A percentile compares a stretch with the other conserved stretches of the same genome.
Conservation (phyloP, 2,888 invertebrate species). For the Drosophila imparisetae region DNA sequence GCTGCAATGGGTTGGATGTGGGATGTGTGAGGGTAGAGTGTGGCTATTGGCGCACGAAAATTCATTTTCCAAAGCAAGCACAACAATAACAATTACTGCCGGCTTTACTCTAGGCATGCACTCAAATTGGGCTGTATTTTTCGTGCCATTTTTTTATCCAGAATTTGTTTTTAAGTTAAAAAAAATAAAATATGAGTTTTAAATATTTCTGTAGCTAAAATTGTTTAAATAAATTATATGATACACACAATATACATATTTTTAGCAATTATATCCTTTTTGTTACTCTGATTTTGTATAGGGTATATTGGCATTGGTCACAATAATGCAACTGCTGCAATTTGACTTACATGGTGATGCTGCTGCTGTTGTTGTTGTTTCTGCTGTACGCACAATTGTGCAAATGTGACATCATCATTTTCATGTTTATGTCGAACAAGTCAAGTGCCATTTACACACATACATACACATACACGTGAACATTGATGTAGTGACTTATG, state of each 20-base stretch:
- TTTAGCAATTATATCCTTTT: neutral
- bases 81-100: constrained; percentile 73
- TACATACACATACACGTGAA: constrained; percentile 18
- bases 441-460: constrained; percentile 73
- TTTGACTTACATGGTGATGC: constrained; percentile 41
- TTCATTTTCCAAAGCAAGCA: constrained; percentile 63
- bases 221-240: neutral
- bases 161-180: neutral
- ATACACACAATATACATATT: neutral
- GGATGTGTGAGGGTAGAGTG: neutral
- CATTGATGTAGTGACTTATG: constrained; percentile 28
- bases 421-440: constrained; percentile 80
- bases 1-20: neutral
- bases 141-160: neutral
- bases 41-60: constrained; percentile 34
- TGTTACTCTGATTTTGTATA: neutral
- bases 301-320: constrained; percentile 21
- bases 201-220: neutral
- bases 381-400: constrained; percentile 78
- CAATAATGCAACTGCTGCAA: constrained; percentile 8
- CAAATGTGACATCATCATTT: constrained; percentile 81
- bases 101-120: constrained; percentile 20
- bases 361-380: constrained; percentile 33
- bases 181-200: neutral
- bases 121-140: neutral